Evolutionary conservation across 2,797 vertebrate genomes (phyloP), one percentile per base, ranked within the genome.

Genomic region (Parambassis ranga): DNA sequence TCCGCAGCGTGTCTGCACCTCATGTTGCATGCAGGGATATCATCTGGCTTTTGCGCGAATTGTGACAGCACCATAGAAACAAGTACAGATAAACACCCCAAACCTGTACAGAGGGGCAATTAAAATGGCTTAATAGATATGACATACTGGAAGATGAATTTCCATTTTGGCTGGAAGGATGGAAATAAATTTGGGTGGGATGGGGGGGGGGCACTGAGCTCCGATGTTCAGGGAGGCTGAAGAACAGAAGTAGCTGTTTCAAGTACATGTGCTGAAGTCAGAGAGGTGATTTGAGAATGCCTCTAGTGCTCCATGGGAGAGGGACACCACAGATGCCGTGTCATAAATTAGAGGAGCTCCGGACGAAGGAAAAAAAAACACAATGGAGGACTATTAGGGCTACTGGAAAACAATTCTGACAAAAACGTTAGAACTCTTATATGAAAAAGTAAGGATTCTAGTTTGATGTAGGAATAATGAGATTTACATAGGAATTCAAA

Each of bases 51-150:
- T 79, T 61, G 75, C 79, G 52, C 71, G 76, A 86, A 82, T 82
- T 82, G 78, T 86, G 79, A 86, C 76, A 67, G 75, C 71, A 51
- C 83, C 88, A 86, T 82, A 89, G 89, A 87, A 90, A 91, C 86
- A 73, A 75, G 82, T 72, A 42, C 58, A 87, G 80, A 87, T 88
- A 92, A 90, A 92, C 70, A 90, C 68, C 65, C 73, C 60, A 62
- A 82, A 78, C 75, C 76, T 77, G 79, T 79, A 80, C 86, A 84
- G 81, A 84, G 78, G 77, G 78, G 83, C 86, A 87, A 88, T 92
- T 90, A 90, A 90, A 92, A 84, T 35, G 74, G 66, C 74, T 87
- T 90, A 84, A 91, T 90, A 90, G 84, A 87, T 85, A 90, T 88
- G 87, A 87, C 86, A 90, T 79, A 84, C 73, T 90, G 71, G 80